Percentiles rank a stretch among this genome's conserved stretches.
Conservation (phyloP, 2,113 vertebrate genomes). For the Toxostoma redivivum region DNA sequence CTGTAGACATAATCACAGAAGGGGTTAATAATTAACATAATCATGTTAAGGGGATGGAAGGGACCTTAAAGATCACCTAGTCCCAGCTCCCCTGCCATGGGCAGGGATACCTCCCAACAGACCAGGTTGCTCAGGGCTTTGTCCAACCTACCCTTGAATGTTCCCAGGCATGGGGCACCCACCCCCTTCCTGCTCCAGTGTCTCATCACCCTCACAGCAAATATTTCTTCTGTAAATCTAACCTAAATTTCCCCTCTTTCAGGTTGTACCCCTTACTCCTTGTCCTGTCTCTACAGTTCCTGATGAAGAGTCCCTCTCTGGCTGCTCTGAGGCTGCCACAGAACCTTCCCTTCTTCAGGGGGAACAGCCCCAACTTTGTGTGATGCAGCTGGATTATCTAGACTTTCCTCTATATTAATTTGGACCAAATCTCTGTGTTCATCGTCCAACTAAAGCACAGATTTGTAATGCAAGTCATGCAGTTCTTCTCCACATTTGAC, state of each 20-base stretch:
- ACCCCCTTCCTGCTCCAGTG: background rate
- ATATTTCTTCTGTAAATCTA: accelerated
- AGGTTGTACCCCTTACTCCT: background rate
- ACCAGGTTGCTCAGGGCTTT: background rate
- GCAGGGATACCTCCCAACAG: background rate
- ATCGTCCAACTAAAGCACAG: background rate
- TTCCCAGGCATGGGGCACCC: background rate
- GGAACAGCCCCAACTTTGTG: accelerated
- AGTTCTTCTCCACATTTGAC: background rate
- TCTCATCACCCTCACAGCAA: background rate
- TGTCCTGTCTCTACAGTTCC: background rate
- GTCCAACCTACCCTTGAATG: background rate
- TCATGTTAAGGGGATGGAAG: background rate
- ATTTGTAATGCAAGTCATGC: background rate
- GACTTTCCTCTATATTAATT: background rate
- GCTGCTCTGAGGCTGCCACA: background rate
- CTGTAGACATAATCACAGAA: background rate
- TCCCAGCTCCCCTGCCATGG: accelerated
- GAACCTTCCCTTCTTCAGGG: background rate
- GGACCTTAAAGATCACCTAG: background rate
- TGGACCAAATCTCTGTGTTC: background rate
- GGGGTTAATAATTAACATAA: too few relatives aligned
- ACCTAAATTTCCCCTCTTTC: background rate
- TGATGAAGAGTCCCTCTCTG: background rate
- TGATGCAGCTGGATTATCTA: background rate